Percentiles rank a stretch among this genome's conserved stretches.
phyloP scores from a whole-genome alignment of 2,797 vertebrate species.

The Pipistrellus pygmaeus region DNA sequence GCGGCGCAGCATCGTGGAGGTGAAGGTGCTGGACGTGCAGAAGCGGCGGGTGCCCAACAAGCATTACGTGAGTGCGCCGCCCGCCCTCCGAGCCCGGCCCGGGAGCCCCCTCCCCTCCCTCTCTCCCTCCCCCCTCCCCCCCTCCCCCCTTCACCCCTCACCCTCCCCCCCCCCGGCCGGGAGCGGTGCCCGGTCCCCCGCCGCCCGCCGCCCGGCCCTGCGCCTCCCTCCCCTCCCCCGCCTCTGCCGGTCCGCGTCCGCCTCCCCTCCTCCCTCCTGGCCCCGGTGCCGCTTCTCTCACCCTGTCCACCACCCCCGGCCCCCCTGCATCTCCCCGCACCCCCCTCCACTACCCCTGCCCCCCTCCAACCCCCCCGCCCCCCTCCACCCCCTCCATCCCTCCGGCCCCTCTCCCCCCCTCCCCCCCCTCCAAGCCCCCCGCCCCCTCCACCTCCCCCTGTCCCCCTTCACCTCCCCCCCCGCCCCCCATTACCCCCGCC shows the following conservation, averaged over 20 bases:
- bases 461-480: not conserved
- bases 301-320: not conserved
- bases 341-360: not conserved
- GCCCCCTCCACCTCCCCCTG: not conserved
- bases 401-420: no score
- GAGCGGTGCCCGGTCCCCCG: not conserved
- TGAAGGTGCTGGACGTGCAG: conserved; percentile 92
- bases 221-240: conserved; percentile 22
- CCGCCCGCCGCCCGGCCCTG: not conserved
- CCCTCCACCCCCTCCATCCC: not conserved
- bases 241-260: not conserved
- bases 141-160: not conserved
- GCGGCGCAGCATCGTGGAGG: conserved; percentile 90
- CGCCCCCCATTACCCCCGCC: not conserved
- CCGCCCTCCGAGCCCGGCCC: conserved; percentile 44
- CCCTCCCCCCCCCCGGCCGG: not conserved
- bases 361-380: not conserved
- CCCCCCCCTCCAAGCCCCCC: no score
- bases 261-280: not conserved
- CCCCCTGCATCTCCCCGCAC: not conserved
- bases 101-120: no score
- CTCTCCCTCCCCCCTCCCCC: not conserved
- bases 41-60: conserved; percentile 91
- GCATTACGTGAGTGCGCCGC: conserved; percentile 89
- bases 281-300: not conserved